Evolutionary conservation across 2,113 vertebrate genomes (phyloP).

Genomic region (Collichthys lucidus): DNA sequence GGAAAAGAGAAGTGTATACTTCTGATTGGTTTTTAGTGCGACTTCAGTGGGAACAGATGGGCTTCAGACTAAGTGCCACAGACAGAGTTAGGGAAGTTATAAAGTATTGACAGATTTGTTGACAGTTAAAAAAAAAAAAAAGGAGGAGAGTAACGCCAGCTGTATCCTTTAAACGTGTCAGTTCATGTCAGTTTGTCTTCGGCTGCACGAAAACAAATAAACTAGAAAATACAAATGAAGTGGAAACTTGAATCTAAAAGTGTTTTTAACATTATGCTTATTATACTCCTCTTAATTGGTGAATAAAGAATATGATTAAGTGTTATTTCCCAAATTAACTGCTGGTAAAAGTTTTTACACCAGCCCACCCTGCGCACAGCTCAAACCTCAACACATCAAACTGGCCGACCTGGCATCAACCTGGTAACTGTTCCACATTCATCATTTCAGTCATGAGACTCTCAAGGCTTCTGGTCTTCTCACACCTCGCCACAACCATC

Average conservation of each 20-base stretch:
- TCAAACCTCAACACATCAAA: slow-evolving; percentile 38
- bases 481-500: slow-evolving; percentile 49
- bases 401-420: slow-evolving; percentile 23
- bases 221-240: not conserved
- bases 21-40: not conserved
- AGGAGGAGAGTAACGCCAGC: not conserved
- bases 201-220: not conserved
- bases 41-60: not conserved
- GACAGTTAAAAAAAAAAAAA: not conserved
- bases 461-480: slow-evolving; percentile 61
- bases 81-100: not conserved
- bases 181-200: not conserved
- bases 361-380: slow-evolving; percentile 37
- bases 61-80: not conserved
- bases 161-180: not conserved
- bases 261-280: too few relatives aligned
- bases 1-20: not conserved
- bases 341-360: slow-evolving; percentile 40
- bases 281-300: slow-evolving; percentile 5
- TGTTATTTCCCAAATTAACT: slow-evolving; percentile 40
- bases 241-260: too few relatives aligned
- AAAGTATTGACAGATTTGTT: not conserved
- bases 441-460: slow-evolving; percentile 51
- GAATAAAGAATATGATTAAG: slow-evolving; percentile 37
- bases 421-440: slow-evolving; percentile 55